These are phyloP conservation scores for Tiliacea citrago DNA, from an alignment of 2,888 invertebrate species.

Conservation along the genomic window DNA sequence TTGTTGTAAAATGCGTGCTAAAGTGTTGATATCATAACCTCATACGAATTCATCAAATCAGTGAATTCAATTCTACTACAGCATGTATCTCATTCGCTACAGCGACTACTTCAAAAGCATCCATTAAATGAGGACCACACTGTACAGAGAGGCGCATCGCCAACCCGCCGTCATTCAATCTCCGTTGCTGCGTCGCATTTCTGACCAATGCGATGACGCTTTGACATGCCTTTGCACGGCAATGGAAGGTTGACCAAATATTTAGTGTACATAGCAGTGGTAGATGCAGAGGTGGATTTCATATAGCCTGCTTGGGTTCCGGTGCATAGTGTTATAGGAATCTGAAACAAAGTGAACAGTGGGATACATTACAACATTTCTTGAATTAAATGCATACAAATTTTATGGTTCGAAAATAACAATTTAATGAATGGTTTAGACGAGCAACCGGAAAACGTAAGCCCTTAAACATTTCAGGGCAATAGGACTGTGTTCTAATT, in stretches of 20 bases:
- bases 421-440: too few relatives aligned
- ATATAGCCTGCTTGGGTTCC: neutral
- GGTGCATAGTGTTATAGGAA: neutral
- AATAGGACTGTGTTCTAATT: too few relatives aligned
- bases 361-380: too few relatives aligned
- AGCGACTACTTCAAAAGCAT: neutral
- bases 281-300: neutral
- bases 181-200: constrained; percentile 4
- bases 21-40: too few relatives aligned
- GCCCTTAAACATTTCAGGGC: too few relatives aligned
- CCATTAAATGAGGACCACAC: neutral
- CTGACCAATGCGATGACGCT: constrained; percentile 13
- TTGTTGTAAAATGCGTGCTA: too few relatives aligned
- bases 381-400: too few relatives aligned
- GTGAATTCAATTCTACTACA: neutral
- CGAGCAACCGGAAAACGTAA: too few relatives aligned
- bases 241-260: constrained; percentile 26
- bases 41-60: neutral
- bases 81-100: neutral
- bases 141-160: neutral
- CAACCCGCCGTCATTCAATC: neutral
- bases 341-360: neutral
- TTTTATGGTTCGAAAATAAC: too few relatives aligned
- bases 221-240: constrained; percentile 4
- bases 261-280: neutral